phyloP scores from a whole-genome alignment of 2,888 invertebrate species.

The Rhyacophila evoluta region DNA sequence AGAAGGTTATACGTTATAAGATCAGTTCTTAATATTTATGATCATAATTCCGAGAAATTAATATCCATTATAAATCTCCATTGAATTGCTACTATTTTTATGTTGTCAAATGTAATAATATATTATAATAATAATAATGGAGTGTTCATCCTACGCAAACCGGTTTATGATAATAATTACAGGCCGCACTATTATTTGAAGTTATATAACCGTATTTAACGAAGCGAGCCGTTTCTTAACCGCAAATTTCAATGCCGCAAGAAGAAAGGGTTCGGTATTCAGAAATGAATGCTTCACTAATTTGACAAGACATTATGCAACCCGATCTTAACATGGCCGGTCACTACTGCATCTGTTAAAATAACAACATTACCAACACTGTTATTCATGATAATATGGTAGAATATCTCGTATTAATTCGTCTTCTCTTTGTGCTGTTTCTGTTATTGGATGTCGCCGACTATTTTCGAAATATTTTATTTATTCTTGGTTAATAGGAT shows the following conservation, averaged over 20 bases:
- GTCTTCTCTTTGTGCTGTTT: too few species aligned
- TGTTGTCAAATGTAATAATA: background rate
- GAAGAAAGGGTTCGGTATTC: background rate
- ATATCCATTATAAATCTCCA: background rate
- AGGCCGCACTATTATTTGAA: conserved; percentile 5
- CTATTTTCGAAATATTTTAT: too few species aligned
- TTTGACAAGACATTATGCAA: conserved; percentile 18
- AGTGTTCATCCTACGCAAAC: conserved; percentile 3
- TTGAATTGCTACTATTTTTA: background rate
- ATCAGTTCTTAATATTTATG: too few species aligned
- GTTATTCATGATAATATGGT: too few species aligned
- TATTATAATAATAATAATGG: background rate
- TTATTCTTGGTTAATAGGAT: too few species aligned
- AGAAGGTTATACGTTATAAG: too few species aligned
- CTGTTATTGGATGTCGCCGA: too few species aligned
- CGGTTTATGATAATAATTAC: conserved; percentile 12
- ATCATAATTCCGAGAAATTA: too few species aligned
- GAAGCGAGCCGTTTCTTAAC: conserved; percentile 14
- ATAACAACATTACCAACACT: too few species aligned
- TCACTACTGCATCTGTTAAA: background rate
- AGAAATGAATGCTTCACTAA: conserved; percentile 12
- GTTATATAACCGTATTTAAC: conserved; percentile 12
- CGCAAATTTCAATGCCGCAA: conserved; percentile 19
- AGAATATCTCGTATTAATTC: too few species aligned
- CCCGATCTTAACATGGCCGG: background rate